phyloP scores from a whole-genome alignment of 2,113 vertebrate species.

The Xenus cinereus region DNA sequence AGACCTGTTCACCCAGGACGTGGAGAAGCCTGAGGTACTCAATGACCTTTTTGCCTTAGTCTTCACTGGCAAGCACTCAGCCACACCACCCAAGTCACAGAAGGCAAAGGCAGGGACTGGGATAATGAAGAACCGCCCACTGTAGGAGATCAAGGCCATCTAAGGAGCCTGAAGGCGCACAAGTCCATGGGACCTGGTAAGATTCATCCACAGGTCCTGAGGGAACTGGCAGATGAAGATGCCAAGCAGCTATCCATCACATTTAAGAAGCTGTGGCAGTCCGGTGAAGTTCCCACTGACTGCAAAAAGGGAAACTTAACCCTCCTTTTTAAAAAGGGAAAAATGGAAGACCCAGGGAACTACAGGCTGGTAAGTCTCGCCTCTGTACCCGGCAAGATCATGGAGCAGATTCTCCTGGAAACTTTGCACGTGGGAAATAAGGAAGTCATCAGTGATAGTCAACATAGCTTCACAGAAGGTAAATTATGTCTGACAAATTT shows the following conservation, averaged over 20 bases:
- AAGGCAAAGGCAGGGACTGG: not conserved
- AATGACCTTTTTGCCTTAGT: not conserved
- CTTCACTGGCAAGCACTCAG: not conserved
- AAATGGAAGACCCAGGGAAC: not conserved
- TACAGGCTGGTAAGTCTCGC: too few species aligned
- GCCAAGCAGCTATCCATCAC: not conserved
- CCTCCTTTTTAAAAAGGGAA: not conserved
- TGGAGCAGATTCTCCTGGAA: too few species aligned
- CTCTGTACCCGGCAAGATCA: too few species aligned
- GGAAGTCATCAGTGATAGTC: too few species aligned
- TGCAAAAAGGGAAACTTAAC: too few species aligned
- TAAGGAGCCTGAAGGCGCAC: not conserved
- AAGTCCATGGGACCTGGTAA: not conserved
- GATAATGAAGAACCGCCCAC: not conserved
- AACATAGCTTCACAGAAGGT: too few species aligned
- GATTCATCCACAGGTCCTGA: not conserved
- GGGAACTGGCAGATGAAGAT: not conserved
- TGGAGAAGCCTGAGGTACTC: not conserved
- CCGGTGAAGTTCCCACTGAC: not conserved
- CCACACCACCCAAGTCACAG: not conserved
- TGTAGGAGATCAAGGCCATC: not conserved
- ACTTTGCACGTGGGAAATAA: too few species aligned
- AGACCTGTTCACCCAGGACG: not conserved
- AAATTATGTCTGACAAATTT: too few species aligned
- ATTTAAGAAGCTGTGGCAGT: not conserved